Evolutionary conservation across 2,888 invertebrate genomes (phyloP).

Genomic region (Graphium colonna): DNA sequence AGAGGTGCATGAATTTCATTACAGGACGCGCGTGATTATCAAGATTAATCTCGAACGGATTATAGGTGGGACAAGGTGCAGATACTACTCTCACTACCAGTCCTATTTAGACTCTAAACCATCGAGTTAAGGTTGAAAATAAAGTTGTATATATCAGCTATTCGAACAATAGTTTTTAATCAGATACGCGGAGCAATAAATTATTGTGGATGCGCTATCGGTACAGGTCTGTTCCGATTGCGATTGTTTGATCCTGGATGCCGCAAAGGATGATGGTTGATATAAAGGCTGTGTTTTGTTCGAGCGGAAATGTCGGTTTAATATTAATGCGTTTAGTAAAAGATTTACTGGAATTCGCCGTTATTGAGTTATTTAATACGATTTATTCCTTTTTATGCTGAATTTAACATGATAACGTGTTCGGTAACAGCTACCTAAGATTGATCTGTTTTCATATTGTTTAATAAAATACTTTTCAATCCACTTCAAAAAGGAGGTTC

Average conservation of each 20-base stretch:
- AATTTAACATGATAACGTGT: too few relatives aligned
- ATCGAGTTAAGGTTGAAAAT: too few relatives aligned
- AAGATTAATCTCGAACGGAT: slow-evolving; percentile 23
- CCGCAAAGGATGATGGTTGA: background rate
- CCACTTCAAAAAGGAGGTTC: too few relatives aligned
- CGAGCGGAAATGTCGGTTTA: too few relatives aligned
- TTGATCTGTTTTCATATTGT: too few relatives aligned
- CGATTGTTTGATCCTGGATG: slow-evolving; percentile 1
- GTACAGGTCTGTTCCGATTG: slow-evolving; percentile 10
- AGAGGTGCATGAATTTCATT: slow-evolving; percentile 21
- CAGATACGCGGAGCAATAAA: slow-evolving; percentile 21
- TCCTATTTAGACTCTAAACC: slow-evolving; percentile 4
- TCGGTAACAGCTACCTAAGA: too few relatives aligned
- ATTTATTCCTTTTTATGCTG: too few relatives aligned
- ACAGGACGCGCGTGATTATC: too few relatives aligned
- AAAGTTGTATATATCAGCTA: slow-evolving; percentile 6
- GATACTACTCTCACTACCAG: background rate
- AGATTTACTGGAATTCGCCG: too few relatives aligned
- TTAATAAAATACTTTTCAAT: too few relatives aligned
- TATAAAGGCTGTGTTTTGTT: background rate
- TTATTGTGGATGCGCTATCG: slow-evolving; percentile 21
- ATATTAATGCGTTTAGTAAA: too few relatives aligned
- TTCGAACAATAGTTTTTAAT: slow-evolving; percentile 22
- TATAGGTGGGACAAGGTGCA: slow-evolving; percentile 14
- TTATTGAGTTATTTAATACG: too few relatives aligned